Percentiles rank a stretch among this genome's conserved stretches.
Conservation (phyloP, 2,888 invertebrate species). For the Drosophila yooni region DNA sequence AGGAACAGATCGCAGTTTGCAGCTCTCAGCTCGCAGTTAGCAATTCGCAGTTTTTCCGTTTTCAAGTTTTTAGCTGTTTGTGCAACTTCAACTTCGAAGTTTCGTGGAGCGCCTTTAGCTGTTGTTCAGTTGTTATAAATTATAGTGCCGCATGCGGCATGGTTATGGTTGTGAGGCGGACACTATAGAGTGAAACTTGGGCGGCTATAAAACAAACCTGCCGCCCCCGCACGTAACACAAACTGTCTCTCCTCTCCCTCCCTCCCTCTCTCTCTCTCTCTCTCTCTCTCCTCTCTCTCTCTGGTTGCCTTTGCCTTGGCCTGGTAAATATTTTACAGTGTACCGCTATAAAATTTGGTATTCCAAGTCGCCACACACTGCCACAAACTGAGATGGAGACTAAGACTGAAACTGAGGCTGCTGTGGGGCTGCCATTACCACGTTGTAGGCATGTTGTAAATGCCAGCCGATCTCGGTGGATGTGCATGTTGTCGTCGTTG, state of each 20-base stretch:
- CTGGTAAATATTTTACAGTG: conserved; percentile 73
- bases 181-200: conserved; percentile 68
- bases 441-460: conserved; percentile 80
- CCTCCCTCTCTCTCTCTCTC: neutral
- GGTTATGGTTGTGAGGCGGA: conserved; percentile 45
- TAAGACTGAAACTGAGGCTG: conserved; percentile 28
- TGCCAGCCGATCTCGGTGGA: conserved; percentile 70
- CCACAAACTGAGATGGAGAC: conserved; percentile 1
- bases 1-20: conserved; percentile 31
- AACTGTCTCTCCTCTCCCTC: conserved; percentile 15
- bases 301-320: conserved; percentile 16
- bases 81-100: conserved; percentile 24
- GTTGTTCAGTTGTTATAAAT: conserved; percentile 78
- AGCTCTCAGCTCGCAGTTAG: conserved; percentile 29
- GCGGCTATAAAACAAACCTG: conserved; percentile 79
- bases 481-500: conserved; percentile 54
- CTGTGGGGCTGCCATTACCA: conserved; percentile 75
- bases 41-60: conserved; percentile 32
- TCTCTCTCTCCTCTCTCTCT: neutral
- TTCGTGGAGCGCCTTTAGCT: conserved; percentile 78
- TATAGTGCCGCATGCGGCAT: conserved; percentile 79
- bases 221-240: conserved; percentile 75
- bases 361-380: conserved; percentile 68
- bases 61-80: conserved; percentile 4
- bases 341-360: conserved; percentile 79